These are phyloP conservation scores for Microcebus tavaratra DNA, from an alignment of 2,113 vertebrate species.

Conservation along the genomic window DNA sequence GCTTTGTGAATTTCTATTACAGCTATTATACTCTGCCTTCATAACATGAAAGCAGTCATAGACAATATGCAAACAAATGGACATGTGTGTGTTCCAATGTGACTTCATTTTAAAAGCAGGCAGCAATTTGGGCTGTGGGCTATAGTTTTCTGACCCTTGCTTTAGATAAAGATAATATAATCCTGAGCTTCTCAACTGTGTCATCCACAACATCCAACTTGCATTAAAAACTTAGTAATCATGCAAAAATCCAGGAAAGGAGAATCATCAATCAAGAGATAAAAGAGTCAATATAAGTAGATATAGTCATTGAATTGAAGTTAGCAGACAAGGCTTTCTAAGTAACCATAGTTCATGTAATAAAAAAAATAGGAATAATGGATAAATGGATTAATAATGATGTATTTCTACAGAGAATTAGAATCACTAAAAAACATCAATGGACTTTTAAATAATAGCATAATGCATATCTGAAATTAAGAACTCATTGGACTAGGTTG, in stretches of 20 bases:
- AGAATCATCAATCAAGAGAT: neutral
- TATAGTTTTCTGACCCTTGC: neutral
- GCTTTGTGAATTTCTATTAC: neutral
- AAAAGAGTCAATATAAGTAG: neutral
- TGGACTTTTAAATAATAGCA: neutral
- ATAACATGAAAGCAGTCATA: neutral
- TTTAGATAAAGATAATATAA: conserved; percentile 8
- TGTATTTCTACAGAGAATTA: neutral
- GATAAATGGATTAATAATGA: neutral
- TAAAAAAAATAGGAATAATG: neutral
- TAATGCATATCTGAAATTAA: neutral
- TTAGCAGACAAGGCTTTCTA: neutral
- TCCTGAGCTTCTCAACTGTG: neutral
- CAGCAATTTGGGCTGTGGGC: neutral
- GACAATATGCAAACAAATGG: neutral
- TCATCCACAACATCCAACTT: neutral
- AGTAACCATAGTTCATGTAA: neutral
- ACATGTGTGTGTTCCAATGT: neutral
- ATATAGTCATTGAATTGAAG: neutral
- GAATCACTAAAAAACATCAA: neutral
- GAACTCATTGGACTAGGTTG: neutral
- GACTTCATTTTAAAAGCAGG: neutral
- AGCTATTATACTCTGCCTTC: neutral
- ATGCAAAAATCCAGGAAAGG: neutral
- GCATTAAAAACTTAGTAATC: neutral